A percentile compares a stretch with the other conserved stretches of the same genome.
These are phyloP conservation scores for Steinernema khuongi DNA, from an alignment of 1,140 invertebrate genomes.

Conservation along the genomic window DNA sequence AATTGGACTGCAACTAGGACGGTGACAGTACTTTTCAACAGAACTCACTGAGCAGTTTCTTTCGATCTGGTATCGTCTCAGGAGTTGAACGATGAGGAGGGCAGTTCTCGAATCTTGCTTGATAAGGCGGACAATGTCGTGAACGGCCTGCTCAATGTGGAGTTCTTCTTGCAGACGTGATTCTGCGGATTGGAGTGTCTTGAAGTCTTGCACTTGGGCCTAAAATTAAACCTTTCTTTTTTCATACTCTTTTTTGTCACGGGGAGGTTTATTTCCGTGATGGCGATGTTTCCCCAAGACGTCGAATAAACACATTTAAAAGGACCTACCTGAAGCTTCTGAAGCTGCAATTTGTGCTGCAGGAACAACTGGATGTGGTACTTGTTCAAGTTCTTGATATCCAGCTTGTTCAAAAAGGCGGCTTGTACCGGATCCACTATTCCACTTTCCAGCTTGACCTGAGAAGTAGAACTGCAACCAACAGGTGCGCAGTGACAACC, in stretches of 20 bases:
- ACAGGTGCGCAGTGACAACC: too few relatives aligned
- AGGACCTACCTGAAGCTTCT: constrained; percentile 48
- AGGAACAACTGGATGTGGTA: constrained; percentile 42
- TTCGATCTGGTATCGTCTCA: constrained; percentile 46
- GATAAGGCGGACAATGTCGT: constrained; percentile 53
- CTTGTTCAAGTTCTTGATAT: constrained; percentile 42
- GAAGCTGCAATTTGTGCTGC: constrained; percentile 51
- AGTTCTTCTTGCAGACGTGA: constrained; percentile 43
- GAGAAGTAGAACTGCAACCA: too few relatives aligned
- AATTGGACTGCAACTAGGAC: too few relatives aligned
- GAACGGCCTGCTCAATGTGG: constrained; percentile 46
- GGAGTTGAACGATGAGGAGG: constrained; percentile 46
- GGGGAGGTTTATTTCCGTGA: constrained; percentile 12
- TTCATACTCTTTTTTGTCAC: background rate
- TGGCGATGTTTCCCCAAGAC: background rate
- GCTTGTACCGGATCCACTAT: constrained; percentile 27
- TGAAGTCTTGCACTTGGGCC: constrained; percentile 52
- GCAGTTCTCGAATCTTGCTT: constrained; percentile 46
- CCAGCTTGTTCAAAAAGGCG: constrained; percentile 41
- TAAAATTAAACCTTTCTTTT: constrained; percentile 31
- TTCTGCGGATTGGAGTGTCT: constrained; percentile 33
- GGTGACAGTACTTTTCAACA: too few relatives aligned
- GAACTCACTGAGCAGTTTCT: constrained; percentile 18
- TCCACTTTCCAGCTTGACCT: constrained; percentile 28
- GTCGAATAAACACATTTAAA: too few relatives aligned